A percentile compares a stretch with the other conserved stretches of the same genome.
phyloP scores from a whole-genome alignment of 2,888 invertebrate genomes.

The Meghimatium bilineatum region DNA sequence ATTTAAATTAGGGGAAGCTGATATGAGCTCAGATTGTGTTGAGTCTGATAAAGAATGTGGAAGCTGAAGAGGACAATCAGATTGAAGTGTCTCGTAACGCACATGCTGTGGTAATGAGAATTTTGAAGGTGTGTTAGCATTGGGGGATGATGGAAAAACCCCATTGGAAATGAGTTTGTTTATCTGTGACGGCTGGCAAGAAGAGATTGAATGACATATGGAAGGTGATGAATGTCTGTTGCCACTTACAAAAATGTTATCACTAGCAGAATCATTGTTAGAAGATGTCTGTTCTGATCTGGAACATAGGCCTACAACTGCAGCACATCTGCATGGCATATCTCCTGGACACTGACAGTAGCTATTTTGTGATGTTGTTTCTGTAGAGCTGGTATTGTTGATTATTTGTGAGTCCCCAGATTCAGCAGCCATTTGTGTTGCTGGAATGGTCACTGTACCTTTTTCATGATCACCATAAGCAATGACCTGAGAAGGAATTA shows the following conservation, averaged over 20 bases:
- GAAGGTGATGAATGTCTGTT: background rate
- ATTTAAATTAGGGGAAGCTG: too few species aligned
- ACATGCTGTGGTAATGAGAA: background rate
- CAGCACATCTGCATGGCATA: background rate
- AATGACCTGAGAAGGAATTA: background rate
- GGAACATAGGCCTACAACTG: background rate
- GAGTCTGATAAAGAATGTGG: background rate
- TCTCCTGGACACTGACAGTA: too few species aligned
- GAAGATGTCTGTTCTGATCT: background rate
- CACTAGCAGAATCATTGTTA: background rate
- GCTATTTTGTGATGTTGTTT: background rate
- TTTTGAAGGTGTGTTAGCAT: background rate
- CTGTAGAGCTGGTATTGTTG: background rate
- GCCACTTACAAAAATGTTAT: background rate
- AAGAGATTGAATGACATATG: constrained; percentile 6
- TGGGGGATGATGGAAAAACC: background rate
- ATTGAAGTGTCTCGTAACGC: background rate
- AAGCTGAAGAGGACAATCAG: background rate
- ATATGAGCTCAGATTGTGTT: background rate
- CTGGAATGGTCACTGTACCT: background rate
- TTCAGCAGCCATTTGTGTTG: background rate
- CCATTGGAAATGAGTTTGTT: background rate
- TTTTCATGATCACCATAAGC: background rate
- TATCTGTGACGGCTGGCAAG: background rate
- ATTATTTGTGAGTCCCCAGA: background rate